Evolutionary conservation across 2,113 vertebrate species (phyloP), one percentile per base, ranked within the genome.

Genomic region (Chiloscyllium plagiosum): DNA sequence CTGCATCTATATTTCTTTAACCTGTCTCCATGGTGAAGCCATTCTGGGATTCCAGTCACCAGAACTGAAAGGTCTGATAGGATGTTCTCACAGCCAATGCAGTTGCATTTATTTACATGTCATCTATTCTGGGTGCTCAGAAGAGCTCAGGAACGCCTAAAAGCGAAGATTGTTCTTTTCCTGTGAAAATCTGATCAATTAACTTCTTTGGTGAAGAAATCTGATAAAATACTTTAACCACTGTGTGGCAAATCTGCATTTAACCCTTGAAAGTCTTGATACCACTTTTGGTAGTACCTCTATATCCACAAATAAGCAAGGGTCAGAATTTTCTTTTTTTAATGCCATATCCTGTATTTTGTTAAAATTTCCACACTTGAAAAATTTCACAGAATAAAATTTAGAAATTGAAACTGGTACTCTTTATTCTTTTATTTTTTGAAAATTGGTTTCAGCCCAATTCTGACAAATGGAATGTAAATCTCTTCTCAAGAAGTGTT

Each of bases 21-120:
- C 96, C 22, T 95, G 97, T 97, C 96, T 97, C 97, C 97, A 97
- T 96, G 97, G 97, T 97, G 97, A 97, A 96, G 96, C 96, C 97
- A 96, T 95, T 96, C 85, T 80, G 96, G 96, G 97, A 96, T 95
- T 95, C 96, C 96, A 95, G 96, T 96, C 93, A 96, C 96, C 87
- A 68, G 96, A 96, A 97, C 61, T 19, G 33, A 66, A 93, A 66
- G 89, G 66, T 65, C 89, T 37, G n/a, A 65, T 93, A 37, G 89
- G 89, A 93, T 93, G 61, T 66, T 93, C 89, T 93, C 37, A n/a
- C 89, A 93, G 61, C 89, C 61, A 93, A 93, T 93, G 29, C 56
- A 37, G 89, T 65, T 20, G 61, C 37, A 33, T 13, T 37, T 33
- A 92, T 92, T 92, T 22, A 19, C 89, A 93, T 93, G 65, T 93